phyloP scores from a whole-genome alignment of 37 sponge, comb jelly and placozoan species.

The Crambe crambe region DNA sequence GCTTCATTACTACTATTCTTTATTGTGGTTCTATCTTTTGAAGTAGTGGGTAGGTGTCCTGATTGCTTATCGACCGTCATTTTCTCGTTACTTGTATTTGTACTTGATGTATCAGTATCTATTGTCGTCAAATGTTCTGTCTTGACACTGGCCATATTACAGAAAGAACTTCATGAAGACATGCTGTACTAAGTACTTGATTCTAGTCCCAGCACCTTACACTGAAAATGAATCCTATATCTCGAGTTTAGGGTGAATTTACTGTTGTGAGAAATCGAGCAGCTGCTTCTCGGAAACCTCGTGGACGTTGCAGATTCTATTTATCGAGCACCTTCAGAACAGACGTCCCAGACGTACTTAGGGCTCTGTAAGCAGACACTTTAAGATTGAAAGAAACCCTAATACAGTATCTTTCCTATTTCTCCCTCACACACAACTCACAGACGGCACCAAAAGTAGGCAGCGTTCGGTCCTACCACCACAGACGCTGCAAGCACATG shows the following conservation, averaged over 20 bases:
- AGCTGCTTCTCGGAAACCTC: not conserved
- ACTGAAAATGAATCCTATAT: not conserved
- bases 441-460: not conserved
- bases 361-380: not conserved
- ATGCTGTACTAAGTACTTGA: not conserved
- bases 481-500: constrained; percentile 14
- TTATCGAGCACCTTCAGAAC: not conserved
- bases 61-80: constrained; percentile 24
- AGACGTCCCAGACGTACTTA: not conserved
- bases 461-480: not conserved
- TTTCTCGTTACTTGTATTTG: not conserved
- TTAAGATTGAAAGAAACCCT: not conserved
- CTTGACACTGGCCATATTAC: constrained; percentile 26
- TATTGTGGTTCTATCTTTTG: not conserved
- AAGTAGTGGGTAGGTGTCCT: not conserved
- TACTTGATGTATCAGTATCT: not conserved
- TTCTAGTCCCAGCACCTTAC: not conserved
- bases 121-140: constrained; percentile 1
- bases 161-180: not conserved
- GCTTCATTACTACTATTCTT: not conserved
- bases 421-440: not conserved
- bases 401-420: not conserved
- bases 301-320: constrained; percentile 2
- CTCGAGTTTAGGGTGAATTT: not conserved
- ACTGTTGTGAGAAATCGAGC: not conserved